Conservation (phyloP, 2,113 vertebrate species). For the Macroglossus sobrinus region DNA sequence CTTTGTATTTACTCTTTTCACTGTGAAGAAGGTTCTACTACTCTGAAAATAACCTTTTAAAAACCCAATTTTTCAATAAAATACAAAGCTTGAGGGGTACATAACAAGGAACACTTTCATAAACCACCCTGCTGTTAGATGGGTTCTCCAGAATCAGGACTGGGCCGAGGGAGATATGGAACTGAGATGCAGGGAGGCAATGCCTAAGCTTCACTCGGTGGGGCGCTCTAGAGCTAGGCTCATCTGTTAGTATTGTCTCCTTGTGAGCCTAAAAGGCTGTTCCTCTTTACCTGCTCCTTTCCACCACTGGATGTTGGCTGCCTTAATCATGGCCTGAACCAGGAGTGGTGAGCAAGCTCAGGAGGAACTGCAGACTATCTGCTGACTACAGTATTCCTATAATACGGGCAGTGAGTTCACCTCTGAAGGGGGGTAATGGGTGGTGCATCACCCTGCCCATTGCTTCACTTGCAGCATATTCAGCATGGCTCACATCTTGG, state of each 20-base stretch:
- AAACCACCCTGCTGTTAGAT: not conserved
- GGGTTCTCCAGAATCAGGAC: not conserved
- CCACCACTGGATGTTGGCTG: not conserved
- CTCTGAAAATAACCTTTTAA: not conserved
- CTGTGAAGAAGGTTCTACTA: not conserved
- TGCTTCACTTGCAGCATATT: no score
- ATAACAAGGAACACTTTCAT: not conserved
- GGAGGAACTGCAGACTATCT: not conserved
- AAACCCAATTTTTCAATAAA: not conserved
- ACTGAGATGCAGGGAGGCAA: no score
- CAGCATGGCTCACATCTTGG: not conserved
- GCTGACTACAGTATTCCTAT: not conserved
- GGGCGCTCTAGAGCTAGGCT: not conserved
- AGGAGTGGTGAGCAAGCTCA: not conserved
- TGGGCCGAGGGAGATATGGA: not conserved
- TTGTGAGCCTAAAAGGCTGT: not conserved
- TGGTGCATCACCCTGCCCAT: not conserved
- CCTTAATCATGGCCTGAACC: not conserved
- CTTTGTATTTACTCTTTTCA: not conserved
- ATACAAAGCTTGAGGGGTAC: not conserved
- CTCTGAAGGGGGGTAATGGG: not conserved
- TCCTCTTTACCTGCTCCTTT: no score
- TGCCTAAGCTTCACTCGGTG: not conserved
- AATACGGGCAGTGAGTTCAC: not conserved
- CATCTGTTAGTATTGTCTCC: not conserved